Evolutionary conservation across 2,888 invertebrate genomes (phyloP).

Genomic region (Drosophila koepferae): DNA sequence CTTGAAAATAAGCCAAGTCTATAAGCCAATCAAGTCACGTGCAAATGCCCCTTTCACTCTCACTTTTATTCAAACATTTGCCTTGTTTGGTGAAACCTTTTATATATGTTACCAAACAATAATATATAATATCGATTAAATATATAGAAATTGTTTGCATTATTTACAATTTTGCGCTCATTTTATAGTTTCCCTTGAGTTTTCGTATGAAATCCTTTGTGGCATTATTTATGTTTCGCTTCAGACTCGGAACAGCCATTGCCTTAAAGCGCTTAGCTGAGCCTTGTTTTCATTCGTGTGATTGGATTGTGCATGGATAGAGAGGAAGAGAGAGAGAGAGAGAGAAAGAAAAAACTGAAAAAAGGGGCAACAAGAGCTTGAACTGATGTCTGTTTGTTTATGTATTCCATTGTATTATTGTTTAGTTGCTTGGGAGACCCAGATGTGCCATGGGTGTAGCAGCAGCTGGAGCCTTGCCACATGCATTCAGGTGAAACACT

Average conservation of each 20-base stretch:
- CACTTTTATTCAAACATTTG: too few species aligned
- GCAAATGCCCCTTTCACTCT: too few species aligned
- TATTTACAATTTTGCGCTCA: neutral
- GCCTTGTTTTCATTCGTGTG: conserved; percentile 13
- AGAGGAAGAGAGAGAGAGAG: neutral
- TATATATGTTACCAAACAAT: too few species aligned
- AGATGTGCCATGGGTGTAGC: conserved; percentile 40
- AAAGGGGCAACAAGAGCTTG: conserved; percentile 3
- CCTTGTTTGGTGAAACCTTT: too few species aligned
- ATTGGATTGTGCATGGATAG: conserved; percentile 15
- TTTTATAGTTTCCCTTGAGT: neutral
- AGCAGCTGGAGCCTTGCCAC: conserved; percentile 42
- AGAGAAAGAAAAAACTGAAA: neutral
- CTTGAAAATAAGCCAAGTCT: too few species aligned
- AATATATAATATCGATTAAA: neutral
- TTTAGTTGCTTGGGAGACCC: conserved; percentile 46
- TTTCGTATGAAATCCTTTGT: conserved; percentile 6
- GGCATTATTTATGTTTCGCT: conserved; percentile 14
- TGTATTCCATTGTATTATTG: conserved; percentile 45
- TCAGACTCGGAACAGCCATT: neutral
- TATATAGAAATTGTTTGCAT: neutral
- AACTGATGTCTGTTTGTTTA: conserved; percentile 21
- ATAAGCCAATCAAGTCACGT: too few species aligned
- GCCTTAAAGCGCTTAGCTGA: conserved; percentile 5
- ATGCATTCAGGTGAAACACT: conserved; percentile 82